phyloP scores from a whole-genome alignment of 92 coral and sea anemone genomes.

The Parazoanthus darwini region DNA sequence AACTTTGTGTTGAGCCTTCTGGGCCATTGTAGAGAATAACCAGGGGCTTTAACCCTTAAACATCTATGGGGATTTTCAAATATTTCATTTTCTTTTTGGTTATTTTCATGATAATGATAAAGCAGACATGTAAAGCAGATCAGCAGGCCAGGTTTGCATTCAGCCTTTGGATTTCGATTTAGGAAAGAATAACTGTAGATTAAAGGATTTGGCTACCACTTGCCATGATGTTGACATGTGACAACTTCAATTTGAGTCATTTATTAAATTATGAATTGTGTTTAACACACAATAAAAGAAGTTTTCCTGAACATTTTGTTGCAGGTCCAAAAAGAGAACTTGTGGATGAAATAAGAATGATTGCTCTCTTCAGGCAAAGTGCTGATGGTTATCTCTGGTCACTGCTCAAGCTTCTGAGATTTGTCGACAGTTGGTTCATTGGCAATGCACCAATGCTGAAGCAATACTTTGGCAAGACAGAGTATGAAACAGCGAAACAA shows the following conservation, averaged over 20 bases:
- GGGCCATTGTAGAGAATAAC: too few species aligned
- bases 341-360: conserved; percentile 68
- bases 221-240: not conserved
- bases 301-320: not conserved
- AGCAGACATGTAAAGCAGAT: too few species aligned
- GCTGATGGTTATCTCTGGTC: conserved; percentile 77
- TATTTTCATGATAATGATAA: too few species aligned
- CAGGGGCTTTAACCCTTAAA: too few species aligned
- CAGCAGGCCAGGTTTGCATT: too few species aligned
- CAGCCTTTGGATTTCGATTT: too few species aligned
- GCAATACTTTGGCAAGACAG: conserved; percentile 60
- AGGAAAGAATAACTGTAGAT: too few species aligned
- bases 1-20: too few species aligned
- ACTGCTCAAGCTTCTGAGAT: conserved; percentile 70
- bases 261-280: not conserved
- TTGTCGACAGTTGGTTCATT: conserved; percentile 50
- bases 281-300: not conserved
- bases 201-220: too few species aligned
- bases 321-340: conserved; percentile 68
- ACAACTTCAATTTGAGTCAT: too few species aligned
- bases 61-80: too few species aligned
- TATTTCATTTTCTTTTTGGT: too few species aligned
- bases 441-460: conserved; percentile 66
- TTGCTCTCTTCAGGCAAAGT: conserved; percentile 58
- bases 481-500: conserved; percentile 54